phyloP scores from a whole-genome alignment of 2,797 vertebrate species.

The Crenuchus spilurus region DNA sequence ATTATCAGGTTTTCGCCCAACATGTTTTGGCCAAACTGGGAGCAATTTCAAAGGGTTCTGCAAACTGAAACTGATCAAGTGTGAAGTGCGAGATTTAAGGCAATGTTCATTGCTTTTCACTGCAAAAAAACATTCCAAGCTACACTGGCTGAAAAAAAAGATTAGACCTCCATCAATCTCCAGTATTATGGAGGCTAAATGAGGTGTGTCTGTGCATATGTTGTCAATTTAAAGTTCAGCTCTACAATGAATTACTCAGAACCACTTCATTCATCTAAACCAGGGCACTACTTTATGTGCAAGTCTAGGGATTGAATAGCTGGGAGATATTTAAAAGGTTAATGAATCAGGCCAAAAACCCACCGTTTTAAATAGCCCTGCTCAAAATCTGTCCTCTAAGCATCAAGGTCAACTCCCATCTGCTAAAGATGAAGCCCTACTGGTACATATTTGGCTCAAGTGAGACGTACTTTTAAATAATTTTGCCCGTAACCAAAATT shows the following conservation, averaged over 20 bases:
- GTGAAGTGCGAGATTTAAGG: slow-evolving; percentile 9
- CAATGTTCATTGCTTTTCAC: slow-evolving; percentile 31
- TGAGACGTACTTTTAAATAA: too few species aligned
- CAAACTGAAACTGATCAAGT: background rate
- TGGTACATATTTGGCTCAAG: background rate
- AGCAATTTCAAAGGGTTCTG: background rate
- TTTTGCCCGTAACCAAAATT: too few species aligned
- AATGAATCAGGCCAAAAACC: background rate
- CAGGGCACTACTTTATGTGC: background rate
- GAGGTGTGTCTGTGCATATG: slow-evolving; percentile 12
- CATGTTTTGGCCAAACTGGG: background rate
- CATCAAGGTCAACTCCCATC: background rate
- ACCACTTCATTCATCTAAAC: slow-evolving; percentile 19
- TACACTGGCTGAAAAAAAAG: slow-evolving; percentile 20
- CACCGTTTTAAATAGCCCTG: background rate
- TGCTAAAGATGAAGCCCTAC: background rate
- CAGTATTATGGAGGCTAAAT: slow-evolving; percentile 10
- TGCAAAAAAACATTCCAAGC: slow-evolving; percentile 37
- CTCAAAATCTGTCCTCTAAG: background rate
- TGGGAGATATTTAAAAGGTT: background rate
- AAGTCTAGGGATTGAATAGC: background rate
- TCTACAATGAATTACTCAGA: background rate
- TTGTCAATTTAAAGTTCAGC: background rate
- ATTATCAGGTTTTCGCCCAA: background rate
- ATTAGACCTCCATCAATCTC: slow-evolving; percentile 15